A percentile compares a stretch with the other conserved stretches of the same genome.
These are phyloP conservation scores for Gymnorhina tibicen DNA, from an alignment of 2,113 vertebrate genomes.

Conservation along the genomic window DNA sequence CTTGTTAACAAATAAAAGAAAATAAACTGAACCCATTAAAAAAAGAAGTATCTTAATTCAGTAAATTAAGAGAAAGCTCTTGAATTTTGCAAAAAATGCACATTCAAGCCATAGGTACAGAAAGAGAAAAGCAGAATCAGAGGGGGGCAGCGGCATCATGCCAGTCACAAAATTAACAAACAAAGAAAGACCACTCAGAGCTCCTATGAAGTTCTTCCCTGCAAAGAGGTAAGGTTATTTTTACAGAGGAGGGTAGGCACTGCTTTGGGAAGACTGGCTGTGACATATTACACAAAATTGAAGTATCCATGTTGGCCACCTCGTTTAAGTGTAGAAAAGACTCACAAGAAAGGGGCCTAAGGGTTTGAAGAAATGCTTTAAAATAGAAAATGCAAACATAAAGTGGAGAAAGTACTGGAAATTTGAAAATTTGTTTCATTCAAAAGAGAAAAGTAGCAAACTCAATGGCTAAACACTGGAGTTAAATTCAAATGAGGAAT, in stretches of 20 bases:
- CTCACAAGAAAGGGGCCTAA: not conserved
- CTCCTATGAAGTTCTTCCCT: not conserved
- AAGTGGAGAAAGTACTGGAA: not conserved
- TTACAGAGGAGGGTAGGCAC: not conserved
- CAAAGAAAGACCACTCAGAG: not conserved
- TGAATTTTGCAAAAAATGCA: not conserved
- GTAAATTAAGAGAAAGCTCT: not conserved
- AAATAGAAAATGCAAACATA: not conserved
- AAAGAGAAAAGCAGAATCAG: not conserved
- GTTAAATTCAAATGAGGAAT: not conserved
- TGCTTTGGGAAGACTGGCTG: not conserved
- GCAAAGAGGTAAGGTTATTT: not conserved
- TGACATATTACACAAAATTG: not conserved
- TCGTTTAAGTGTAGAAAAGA: not conserved
- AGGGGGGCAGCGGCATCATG: not conserved
- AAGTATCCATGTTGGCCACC: accelerated
- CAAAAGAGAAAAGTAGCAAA: not conserved
- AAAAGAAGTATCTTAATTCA: not conserved
- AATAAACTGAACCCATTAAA: not conserved
- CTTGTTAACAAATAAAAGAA: not conserved
- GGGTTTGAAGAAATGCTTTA: not conserved
- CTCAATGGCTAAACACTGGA: not conserved
- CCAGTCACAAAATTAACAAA: not conserved
- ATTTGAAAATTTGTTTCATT: not conserved
- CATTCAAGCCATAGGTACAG: not conserved